Conservation (phyloP, 2,797 vertebrate species). For the Anas flavirostris region DNA sequence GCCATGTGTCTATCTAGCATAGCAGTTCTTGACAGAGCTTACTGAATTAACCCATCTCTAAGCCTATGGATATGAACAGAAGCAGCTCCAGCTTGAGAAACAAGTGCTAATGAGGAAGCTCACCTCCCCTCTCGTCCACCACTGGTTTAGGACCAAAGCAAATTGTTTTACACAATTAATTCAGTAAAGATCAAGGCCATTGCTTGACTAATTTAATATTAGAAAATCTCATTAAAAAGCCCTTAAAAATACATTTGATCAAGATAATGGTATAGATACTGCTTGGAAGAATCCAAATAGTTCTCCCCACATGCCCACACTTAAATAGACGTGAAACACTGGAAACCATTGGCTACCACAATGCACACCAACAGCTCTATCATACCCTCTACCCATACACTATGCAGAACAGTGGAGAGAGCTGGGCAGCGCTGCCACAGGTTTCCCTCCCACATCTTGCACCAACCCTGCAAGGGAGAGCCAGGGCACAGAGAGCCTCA, state of each 20-base stretch:
- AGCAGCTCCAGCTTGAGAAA: background rate
- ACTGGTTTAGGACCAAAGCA: background rate
- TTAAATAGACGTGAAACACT: background rate
- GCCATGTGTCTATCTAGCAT: background rate
- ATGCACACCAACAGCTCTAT: background rate
- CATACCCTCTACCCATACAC: background rate
- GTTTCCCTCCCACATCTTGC: background rate
- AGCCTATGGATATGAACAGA: rapidly evolving
- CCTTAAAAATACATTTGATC: background rate
- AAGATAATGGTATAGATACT: background rate
- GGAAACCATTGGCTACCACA: background rate
- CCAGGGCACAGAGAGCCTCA: background rate
- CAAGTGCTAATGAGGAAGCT: background rate
- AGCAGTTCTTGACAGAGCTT: background rate
- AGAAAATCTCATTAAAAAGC: background rate
- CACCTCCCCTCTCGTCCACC: background rate
- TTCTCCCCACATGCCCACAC: background rate
- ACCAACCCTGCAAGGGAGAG: background rate
- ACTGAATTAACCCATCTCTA: background rate
- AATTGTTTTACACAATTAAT: background rate
- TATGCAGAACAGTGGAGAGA: background rate
- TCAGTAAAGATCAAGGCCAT: background rate
- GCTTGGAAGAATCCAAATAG: background rate
- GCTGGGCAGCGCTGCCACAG: rapidly evolving
- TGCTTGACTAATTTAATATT: background rate